Evolutionary conservation across 2,888 invertebrate species (phyloP), one percentile per base, ranked within the genome.

Genomic region (Hyles lineata): DNA sequence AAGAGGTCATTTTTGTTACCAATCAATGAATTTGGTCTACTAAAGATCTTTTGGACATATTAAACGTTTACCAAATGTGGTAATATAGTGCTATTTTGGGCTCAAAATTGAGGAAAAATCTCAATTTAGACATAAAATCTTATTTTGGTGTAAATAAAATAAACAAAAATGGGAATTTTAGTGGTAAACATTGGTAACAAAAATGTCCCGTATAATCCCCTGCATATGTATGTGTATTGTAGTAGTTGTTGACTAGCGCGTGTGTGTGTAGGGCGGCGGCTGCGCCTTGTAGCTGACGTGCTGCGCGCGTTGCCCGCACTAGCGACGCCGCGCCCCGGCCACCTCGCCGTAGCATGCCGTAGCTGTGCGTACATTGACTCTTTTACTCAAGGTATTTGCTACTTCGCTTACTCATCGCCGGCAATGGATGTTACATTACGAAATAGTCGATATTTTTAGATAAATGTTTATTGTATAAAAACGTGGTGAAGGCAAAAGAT

Each of bases 221-320:
- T 50, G 61, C 43, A 25, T 60, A 17, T 43, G 71, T 50, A 32
- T 23, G 62, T 70, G 29, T 29, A 29, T 29, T 29, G 29, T 70
- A 23, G 70, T 21, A 70, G 61, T 73, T 73, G 50, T 55, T 74
- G 71, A 84, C 83, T 79, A 62, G 82, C 77, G 82, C 76, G 79
- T 80, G 83, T 86, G 85, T 90, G 87, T 83, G 84, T 91, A 94
- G 94, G 94, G 92, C 88, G 89, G 90, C 85, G 89, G 93, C 76
- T 93, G 94, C 90, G 85, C 92, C 85, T 82, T 94, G 89, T 94
- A 94, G 93, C 94, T 94, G 94, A 92, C 87, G 80, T 94, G 93
- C 86, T 94, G 93, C 92, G 91, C 91, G 90, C 88, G 86, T 82
- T 62, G 73, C 70, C 70, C 70, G 55, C 69, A 70, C 60, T 55